phyloP scores from a whole-genome alignment of 2,113 vertebrate species.

The Lampris megalopsis region DNA sequence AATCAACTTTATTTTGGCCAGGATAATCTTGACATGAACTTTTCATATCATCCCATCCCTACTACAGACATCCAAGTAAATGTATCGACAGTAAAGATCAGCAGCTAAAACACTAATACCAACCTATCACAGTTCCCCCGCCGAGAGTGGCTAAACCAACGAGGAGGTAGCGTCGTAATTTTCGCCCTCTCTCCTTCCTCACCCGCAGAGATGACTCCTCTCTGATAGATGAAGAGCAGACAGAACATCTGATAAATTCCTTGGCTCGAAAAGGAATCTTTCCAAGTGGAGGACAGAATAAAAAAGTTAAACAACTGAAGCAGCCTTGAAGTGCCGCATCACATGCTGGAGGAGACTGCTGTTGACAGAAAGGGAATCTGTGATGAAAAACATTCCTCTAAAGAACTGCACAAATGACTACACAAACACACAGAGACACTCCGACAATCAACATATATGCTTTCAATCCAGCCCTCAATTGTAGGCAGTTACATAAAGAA shows the following conservation, averaged over 20 bases:
- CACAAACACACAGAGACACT: background rate
- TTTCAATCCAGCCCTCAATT: conserved; percentile 61
- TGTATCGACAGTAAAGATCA: background rate
- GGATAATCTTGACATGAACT: no score
- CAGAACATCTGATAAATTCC: conserved; percentile 2
- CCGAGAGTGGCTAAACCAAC: conserved; percentile 94
- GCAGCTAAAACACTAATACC: conserved; percentile 56
- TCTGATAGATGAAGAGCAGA: conserved; percentile 72
- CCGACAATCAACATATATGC: conserved; percentile 16
- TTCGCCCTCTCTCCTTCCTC: conserved; percentile 87
- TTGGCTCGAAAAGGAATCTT: background rate
- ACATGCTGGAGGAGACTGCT: background rate
- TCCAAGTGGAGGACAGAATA: background rate
- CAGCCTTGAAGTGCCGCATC: background rate
- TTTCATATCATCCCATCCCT: no score
- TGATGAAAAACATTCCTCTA: no score
- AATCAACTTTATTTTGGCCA: no score
- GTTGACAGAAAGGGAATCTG: background rate
- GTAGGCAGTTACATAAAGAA: conserved; percentile 40
- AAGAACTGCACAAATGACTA: background rate
- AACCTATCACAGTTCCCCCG: conserved; percentile 94
- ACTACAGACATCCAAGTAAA: no score
- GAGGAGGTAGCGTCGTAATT: conserved; percentile 90
- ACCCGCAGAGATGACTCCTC: conserved; percentile 84
- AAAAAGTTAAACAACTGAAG: background rate